Conservation (phyloP, 2,888 invertebrate genomes). For the Parthenolecanium corni region DNA sequence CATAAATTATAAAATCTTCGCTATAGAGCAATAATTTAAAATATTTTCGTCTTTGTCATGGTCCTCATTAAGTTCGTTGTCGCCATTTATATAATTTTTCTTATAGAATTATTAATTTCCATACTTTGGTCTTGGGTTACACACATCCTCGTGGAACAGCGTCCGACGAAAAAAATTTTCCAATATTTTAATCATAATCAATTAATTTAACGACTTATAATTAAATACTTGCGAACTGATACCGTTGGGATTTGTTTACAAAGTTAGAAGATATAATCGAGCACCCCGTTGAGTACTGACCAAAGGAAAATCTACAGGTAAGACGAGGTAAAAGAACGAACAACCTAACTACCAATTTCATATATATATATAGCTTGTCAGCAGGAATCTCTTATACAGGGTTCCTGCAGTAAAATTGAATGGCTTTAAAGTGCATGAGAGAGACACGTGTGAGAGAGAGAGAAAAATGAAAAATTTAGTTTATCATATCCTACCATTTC, state of each 20-base stretch:
- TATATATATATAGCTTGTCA: slow-evolving; percentile 9
- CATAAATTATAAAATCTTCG: too few relatives aligned
- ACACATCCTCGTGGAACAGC: too few relatives aligned
- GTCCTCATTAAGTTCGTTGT: too few relatives aligned
- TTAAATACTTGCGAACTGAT: slow-evolving; percentile 18
- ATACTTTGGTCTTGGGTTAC: too few relatives aligned
- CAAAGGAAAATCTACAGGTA: slow-evolving; percentile 8
- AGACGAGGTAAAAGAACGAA: background rate
- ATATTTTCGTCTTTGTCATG: too few relatives aligned
- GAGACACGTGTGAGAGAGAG: background rate
- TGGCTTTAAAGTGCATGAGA: background rate
- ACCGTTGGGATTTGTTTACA: slow-evolving; percentile 21
- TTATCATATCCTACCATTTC: too few relatives aligned
- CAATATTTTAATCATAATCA: slow-evolving; percentile 19
- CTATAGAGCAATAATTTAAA: too few relatives aligned
- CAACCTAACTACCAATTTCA: background rate
- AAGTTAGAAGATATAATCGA: slow-evolving; percentile 21
- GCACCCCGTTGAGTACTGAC: slow-evolving; percentile 10
- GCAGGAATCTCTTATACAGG: slow-evolving; percentile 14
- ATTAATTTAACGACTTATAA: slow-evolving; percentile 18
- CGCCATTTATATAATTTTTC: too few relatives aligned
- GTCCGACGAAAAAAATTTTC: too few relatives aligned
- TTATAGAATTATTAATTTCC: too few relatives aligned
- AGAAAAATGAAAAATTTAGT: slow-evolving; percentile 10
- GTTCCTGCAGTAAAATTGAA: slow-evolving; percentile 3